Evolutionary conservation across 1,140 invertebrate species (phyloP), one percentile per base, ranked within the genome.

Genomic region (Pseudomyrmex dendroicus): DNA sequence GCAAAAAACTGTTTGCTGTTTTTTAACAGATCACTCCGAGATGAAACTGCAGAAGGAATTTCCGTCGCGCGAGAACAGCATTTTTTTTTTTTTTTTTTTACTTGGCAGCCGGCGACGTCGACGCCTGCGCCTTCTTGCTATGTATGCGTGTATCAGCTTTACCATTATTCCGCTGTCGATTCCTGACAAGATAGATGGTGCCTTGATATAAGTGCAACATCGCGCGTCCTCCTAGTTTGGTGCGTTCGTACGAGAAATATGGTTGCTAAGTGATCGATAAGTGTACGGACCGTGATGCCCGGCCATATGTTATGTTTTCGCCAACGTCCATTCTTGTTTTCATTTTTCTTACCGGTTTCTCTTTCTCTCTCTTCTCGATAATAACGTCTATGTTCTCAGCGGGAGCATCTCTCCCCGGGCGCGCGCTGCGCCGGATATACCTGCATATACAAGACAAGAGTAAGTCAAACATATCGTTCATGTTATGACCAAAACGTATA

Each of bases 241-340:
- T 50, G 54, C 83, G 57, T 35, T 50, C 68, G 68, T 22, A 44
- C 61, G 78, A 80, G 82, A 90, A 86, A 89, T 84, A 84, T 86
- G 78, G 76, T 68, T 73, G 67, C 74, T 88, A 90, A 91, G 84
- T 91, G 91, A 92, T 92, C 87, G 90, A 92, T 92, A 90, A 91
- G 90, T 84, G 77, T 85, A 76, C 82, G 82, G 83, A 67, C 84
- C 68, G 77, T 85, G 85, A 84, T 85, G 83, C 77, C 70, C 89
- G 73, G 84, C 87, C 87, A 87, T 90, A 90, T 84, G 82, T 89
- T 89, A 85, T 80, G 67, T 77, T 82, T 82, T 62, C 76, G 48
- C 63, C 63, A 78, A 80, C 73, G 67, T 76, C 10, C 44, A 22
- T 59, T 72, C 82, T 88, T 72, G 70, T 84, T 87, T 87, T 70